Evolutionary conservation across 1,140 invertebrate species (phyloP), one percentile per base, ranked within the genome.

Genomic region (Aphidius gifuensis): DNA sequence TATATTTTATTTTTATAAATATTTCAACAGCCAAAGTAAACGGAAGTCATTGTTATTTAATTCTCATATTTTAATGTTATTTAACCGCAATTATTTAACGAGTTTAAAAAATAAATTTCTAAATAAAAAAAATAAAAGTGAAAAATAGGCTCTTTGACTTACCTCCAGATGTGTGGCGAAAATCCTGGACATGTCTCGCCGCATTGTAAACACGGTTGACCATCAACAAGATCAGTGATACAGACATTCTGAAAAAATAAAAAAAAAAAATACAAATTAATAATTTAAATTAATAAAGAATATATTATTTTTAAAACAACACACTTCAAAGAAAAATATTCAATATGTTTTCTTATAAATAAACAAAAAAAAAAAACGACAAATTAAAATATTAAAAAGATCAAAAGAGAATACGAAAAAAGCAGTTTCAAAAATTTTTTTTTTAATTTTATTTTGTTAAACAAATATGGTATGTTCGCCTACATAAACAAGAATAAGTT

Each of bases 81-180:
- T 32, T 4, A 32, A 32, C 16, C 16, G 1, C 2, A 32, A 32
- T 32, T 32, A 32, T 32, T 32, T 32, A 1, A 32, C 23, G 23
- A 32, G 4, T 4, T 2, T 32, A 3, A 32, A 32, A 3, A 32
- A 56, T 56, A 47, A 40, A 47, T 38, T 44, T 46, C 7, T 57
- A 38, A 32, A n/a, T n/a, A 32, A 32, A 1, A 32, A 32, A 44
- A 11, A 11, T 3, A 44, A 44, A 2, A 44, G 2, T 44, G 4
- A 11, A 44, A 44, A 11, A 40, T 38, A 9, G 23, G 11, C 23
- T 11, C 11, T 53, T 53, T 8, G 8, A 75, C 85, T 87, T 76
- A 94, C 92, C 92, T 90, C 92, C 92, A 94, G 66, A 86, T 81
- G 74, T 94, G 92, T 32, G 87, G 83, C 46, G 84, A 85, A 77